Percentiles rank a stretch among this genome's conserved stretches.
Conservation (phyloP, 2,797 vertebrate species). For the Oreortyx pictus region DNA sequence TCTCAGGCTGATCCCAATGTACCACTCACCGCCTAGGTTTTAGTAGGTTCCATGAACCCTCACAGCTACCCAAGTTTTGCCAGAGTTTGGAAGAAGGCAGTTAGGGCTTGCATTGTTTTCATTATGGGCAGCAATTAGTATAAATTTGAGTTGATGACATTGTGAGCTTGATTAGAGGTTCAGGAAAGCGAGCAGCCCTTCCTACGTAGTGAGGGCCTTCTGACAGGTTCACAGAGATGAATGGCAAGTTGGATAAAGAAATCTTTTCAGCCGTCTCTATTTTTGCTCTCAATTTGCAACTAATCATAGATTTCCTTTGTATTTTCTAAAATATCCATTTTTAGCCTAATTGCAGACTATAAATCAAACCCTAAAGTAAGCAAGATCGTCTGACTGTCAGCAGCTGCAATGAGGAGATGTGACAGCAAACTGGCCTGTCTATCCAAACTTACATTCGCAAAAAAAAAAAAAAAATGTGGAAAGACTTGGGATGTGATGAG, state of each 20-base stretch:
- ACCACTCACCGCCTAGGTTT: fast-evolving
- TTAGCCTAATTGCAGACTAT: conserved; percentile 41
- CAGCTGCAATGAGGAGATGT: neutral
- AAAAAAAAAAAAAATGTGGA: neutral
- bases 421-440: conserved; percentile 19
- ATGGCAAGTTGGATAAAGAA: neutral
- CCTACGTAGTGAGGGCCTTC: neutral
- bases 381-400: conserved; percentile 46
- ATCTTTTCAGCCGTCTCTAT: neutral
- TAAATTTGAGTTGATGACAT: neutral
- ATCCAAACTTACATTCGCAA: neutral
- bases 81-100: neutral
- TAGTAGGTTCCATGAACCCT: neutral
- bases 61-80: neutral
- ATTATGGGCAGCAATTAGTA: neutral
- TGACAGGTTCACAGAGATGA: neutral
- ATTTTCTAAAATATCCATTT: conserved; percentile 24
- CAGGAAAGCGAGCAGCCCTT: neutral
- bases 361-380: conserved; percentile 51
- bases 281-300: conserved; percentile 39
- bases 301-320: conserved; percentile 45
- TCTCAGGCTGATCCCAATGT: neutral
- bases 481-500: conserved; percentile 8
- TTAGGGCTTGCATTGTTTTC: neutral
- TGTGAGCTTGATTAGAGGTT: neutral